Base-by-base conservation (phyloP, 2,113 vertebrate species). In the Scartelaos histophorus region DNA sequence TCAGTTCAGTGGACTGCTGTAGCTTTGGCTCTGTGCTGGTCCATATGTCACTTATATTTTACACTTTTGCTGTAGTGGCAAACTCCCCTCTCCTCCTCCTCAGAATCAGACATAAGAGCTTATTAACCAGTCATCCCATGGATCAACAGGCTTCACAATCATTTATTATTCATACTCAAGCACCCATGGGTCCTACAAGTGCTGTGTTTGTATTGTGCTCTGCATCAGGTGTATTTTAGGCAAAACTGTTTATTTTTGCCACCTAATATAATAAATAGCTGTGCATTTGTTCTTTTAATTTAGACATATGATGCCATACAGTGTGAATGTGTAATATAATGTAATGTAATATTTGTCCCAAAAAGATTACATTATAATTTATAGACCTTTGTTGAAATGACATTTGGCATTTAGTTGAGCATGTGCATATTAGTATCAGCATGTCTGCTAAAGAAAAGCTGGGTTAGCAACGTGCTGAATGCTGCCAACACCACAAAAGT, bases 401-500 rank as follows among this genome's bases (percentile, higher is more conserved):
- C 38, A 43, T 43, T 29, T 29, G 29, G 29, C 29, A 29, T 29
- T 29, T 29, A 29, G 2, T 29, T 29, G 29, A 2, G 29, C 56
- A 25, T 17, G 25, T 78, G 80, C 79, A 84, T 78, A 70, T 83
- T 65, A 71, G 69, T 1, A 5, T 29, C 19, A 54, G 51, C 19
- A 9, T 54, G 51, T 51, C 15, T 51, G 49, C 17, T 69, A 12
- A 83, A 88, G 82, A 87, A 82, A 83, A 76, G 75, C 58, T 34
- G 34, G 7, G 0, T 15, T n/a, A 1, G 38, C 53, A n/a, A 61
- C 49, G 71, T 19, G 71, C 64, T 51, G 16, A 7, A 45, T 46
- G 60, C 73, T 43, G 19, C 69, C 29, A 53, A 45, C 58, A 22
- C 16, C 12, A 12, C 62, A 34, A 24, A 58, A 60, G 66, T 68